Base-by-base conservation (phyloP, 1,140 invertebrate species). In the Hydropsyche tenuis region DNA sequence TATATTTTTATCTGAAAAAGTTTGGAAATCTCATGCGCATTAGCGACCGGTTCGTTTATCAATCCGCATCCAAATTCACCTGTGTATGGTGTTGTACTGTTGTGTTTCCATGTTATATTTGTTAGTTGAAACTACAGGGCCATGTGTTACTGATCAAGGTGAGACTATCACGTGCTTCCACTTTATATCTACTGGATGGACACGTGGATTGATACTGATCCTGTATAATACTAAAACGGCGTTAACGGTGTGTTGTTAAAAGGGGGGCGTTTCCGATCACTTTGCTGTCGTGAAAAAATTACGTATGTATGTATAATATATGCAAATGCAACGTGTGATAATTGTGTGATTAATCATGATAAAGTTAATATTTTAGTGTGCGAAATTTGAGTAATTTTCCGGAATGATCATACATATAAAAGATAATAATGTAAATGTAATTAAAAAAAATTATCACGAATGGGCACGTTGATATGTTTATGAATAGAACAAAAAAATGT, bases 131-230 rank as follows among this genome's bases (percentile, higher is more conserved):
- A 37, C 3, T 37, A 37, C 66, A 43, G 46, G 62, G 75, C 72
- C 75, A 76, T 76, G 72, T 76, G 75, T 73, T 73, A 56, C 53
- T 46, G 70, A 76, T 76, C 75, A 76, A 76, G 75, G 75, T 76
- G 75, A 70, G 56, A 60, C 56, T 42, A 63, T 64, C 65, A 62
- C 65, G 48, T 51, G 69, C 45, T 51, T 30, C 69, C 74, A 72
- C 63, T 48, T 68, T 56, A 62, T 27, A 45, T 69, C 65, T 66
- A 68, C 68, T 68, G 51, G 30, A 75, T 14, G 23, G 20, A 37
- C 60, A 27, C 60, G 48, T 53, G 48, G 48, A 53, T 53, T 53
- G 20, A 53, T 53, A 53, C 18, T 16, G 20, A 16, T 53, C 48
- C 16, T 18, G 30, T 37, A 53, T 16, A 16, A 53, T 20, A 20